These are phyloP conservation scores for Siderastrea siderea DNA, from an alignment of 92 coral and sea anemone genomes.

Conservation along the genomic window DNA sequence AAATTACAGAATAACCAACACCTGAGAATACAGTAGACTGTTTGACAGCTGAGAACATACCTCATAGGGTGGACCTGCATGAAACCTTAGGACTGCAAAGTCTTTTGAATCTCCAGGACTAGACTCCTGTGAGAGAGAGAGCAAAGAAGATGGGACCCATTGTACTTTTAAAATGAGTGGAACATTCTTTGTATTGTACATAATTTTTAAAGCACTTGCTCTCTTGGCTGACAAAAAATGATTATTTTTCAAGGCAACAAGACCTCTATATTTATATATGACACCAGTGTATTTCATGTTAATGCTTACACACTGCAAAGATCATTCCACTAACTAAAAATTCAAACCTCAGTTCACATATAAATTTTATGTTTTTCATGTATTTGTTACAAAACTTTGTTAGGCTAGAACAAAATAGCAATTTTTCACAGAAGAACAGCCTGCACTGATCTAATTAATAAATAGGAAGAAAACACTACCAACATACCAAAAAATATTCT, in stretches of 20 bases:
- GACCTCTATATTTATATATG: background rate
- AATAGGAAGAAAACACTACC: background rate
- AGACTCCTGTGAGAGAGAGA: slow-evolving; percentile 72
- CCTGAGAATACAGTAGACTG: background rate
- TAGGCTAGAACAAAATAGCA: background rate
- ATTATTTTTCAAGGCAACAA: background rate
- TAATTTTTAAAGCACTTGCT: too few relatives aligned
- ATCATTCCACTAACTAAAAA: too few relatives aligned
- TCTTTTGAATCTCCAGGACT: slow-evolving; percentile 88
- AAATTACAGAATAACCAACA: background rate
- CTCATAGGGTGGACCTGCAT: slow-evolving; percentile 99
- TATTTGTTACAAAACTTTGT: too few relatives aligned
- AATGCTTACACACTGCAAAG: too few relatives aligned
- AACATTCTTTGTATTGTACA: too few relatives aligned
- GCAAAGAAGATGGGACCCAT: background rate
- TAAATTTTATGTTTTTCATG: too few relatives aligned
- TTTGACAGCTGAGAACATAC: slow-evolving; percentile 33
- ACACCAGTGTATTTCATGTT: background rate
- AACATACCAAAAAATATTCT: slow-evolving; percentile 92
- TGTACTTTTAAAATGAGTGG: too few relatives aligned
- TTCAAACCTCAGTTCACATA: too few relatives aligned
- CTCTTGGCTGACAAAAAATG: too few relatives aligned
- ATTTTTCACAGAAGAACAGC: background rate
- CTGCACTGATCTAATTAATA: too few relatives aligned
- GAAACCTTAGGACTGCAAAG: slow-evolving; percentile 90